phyloP scores from a whole-genome alignment of 2,888 invertebrate species.

The Laothoe populi region DNA sequence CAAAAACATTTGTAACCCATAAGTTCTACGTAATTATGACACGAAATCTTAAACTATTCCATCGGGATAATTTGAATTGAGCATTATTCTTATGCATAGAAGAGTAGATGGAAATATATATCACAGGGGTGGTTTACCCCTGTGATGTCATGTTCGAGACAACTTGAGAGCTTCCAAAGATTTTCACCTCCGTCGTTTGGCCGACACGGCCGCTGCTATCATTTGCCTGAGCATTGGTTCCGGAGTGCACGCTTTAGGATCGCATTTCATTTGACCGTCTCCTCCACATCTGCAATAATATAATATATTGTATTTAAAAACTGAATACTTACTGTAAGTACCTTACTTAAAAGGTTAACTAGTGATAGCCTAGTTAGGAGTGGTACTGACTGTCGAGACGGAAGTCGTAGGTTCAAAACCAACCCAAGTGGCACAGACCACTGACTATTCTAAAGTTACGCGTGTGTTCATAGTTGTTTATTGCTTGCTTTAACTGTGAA shows the following conservation, averaged over 20 bases:
- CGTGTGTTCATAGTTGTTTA: no score
- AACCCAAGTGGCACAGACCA: no score
- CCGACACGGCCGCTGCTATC: slow-evolving; percentile 92
- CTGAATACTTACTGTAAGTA: no score
- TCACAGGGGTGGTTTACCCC: slow-evolving; percentile 69
- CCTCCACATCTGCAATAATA: slow-evolving; percentile 91
- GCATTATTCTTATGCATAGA: slow-evolving; percentile 82
- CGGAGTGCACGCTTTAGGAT: slow-evolving; percentile 95
- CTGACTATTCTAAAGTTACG: no score
- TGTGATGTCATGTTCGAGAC: slow-evolving; percentile 65
- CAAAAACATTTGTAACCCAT: slow-evolving; percentile 64
- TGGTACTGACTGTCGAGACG: no score
- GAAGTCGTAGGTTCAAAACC: no score
- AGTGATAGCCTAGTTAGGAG: no score
- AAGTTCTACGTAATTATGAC: slow-evolving; percentile 75
- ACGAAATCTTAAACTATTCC: slow-evolving; percentile 83
- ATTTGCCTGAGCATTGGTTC: slow-evolving; percentile 96
- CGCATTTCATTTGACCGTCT: slow-evolving; percentile 97
- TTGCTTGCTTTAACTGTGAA: no score
- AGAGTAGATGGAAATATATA: slow-evolving; percentile 74
- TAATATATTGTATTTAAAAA: slow-evolving; percentile 15
- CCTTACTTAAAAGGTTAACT: background rate
- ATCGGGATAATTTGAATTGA: slow-evolving; percentile 82
- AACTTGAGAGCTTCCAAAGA: slow-evolving; percentile 49
- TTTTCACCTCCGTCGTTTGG: slow-evolving; percentile 89